A percentile compares a stretch with the other conserved stretches of the same genome.
phyloP scores from a whole-genome alignment of 2,888 invertebrate species.

The Protophormia terraenovae region DNA sequence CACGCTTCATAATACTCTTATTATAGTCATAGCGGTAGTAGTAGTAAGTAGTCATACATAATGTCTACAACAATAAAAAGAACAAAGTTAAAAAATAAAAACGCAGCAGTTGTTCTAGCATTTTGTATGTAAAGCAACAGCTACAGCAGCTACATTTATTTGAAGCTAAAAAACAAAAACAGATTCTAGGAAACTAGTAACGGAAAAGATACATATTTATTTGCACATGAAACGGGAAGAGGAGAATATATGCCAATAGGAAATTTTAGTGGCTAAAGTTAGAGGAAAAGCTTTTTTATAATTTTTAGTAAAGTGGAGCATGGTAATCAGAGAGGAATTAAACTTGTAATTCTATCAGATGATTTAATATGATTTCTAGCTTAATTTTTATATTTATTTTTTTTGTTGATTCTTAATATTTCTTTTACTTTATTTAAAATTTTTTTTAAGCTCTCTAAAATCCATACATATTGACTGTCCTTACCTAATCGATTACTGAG shows the following conservation, averaged over 20 bases:
- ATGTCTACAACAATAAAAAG: background rate
- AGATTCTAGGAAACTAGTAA: background rate
- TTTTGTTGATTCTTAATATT: too few species aligned
- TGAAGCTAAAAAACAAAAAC: background rate
- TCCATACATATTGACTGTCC: too few species aligned
- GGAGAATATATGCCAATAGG: background rate
- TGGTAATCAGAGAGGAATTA: too few species aligned
- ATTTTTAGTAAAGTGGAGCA: too few species aligned
- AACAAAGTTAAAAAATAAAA: too few species aligned
- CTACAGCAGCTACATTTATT: background rate
- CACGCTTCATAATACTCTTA: slow-evolving; percentile 33
- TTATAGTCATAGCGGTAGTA: background rate
- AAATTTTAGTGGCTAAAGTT: background rate
- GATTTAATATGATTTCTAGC: too few species aligned
- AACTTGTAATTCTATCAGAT: too few species aligned
- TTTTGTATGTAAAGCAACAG: background rate
- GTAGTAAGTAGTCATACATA: background rate
- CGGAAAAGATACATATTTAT: background rate
- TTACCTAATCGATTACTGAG: too few species aligned
- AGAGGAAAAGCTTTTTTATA: too few species aligned
- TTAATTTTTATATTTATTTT: too few species aligned
- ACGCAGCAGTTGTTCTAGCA: background rate
- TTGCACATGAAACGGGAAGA: background rate
- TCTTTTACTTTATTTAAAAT: too few species aligned
- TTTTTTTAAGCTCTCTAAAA: too few species aligned